Conservation (phyloP, 2,888 invertebrate species). For the Kuschelorhynchus macadamiae region DNA sequence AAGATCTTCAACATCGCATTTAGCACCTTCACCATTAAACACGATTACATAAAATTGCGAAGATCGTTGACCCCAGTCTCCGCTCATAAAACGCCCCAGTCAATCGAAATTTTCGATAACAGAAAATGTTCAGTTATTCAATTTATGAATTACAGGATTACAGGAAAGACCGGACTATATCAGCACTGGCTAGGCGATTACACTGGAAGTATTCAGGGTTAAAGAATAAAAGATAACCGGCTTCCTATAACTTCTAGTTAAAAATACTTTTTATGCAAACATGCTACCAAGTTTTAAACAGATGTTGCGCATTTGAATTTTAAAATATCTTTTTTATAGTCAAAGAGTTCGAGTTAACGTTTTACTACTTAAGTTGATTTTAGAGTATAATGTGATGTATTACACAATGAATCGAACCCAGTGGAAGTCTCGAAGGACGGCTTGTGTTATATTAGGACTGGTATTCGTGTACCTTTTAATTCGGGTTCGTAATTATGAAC, state of each 20-base stretch:
- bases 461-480: slow-evolving; percentile 61
- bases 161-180: too few species aligned
- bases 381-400: neutral
- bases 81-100: too few species aligned
- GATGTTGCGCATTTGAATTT: slow-evolving; percentile 18
- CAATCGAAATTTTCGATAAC: too few species aligned
- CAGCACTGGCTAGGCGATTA: too few species aligned
- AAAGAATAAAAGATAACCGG: slow-evolving; percentile 28
- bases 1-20: too few species aligned
- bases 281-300: slow-evolving; percentile 8
- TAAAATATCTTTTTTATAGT: too few species aligned
- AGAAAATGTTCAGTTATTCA: too few species aligned
- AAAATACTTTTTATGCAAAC: slow-evolving; percentile 20
- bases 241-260: slow-evolving; percentile 27
- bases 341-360: too few species aligned
- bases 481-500: slow-evolving; percentile 64
- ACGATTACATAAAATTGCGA: too few species aligned
- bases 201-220: neutral
- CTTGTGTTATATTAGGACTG: slow-evolving; percentile 54
- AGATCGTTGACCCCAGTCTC: too few species aligned
- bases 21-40: too few species aligned
- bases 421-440: slow-evolving; percentile 61
- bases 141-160: too few species aligned
- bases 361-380: neutral
- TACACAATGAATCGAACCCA: slow-evolving; percentile 61